These are phyloP conservation scores for Noturus placidus DNA, from an alignment of 2,113 vertebrate genomes.

Conservation along the genomic window DNA sequence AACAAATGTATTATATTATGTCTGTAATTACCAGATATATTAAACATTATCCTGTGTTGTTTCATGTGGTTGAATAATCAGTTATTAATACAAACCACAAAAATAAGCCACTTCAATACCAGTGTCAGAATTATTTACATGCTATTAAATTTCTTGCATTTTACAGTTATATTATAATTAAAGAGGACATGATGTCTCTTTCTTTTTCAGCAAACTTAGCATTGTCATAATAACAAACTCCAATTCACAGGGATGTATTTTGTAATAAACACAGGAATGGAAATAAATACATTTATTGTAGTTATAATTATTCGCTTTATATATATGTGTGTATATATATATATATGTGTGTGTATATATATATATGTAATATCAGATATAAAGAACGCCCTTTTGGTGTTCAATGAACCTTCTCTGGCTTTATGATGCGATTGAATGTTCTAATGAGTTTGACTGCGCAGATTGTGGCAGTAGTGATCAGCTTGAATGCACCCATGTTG, in stretches of 20 bases:
- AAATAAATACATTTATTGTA: background rate
- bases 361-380: background rate
- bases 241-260: background rate
- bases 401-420: background rate
- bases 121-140: background rate
- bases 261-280: background rate
- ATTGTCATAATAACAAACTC: background rate
- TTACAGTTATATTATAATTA: background rate
- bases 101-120: background rate
- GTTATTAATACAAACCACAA: background rate
- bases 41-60: background rate
- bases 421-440: background rate
- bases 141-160: background rate
- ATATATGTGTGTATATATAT: no score
- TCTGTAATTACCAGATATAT: background rate
- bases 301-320: background rate
- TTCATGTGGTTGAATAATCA: background rate
- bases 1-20: background rate
- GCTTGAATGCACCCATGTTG: background rate
- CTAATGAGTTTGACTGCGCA: background rate
- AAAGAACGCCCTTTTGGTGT: background rate
- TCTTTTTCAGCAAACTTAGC: background rate
- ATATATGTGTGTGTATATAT: no score
- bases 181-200: background rate
- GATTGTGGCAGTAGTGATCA: conserved; percentile 8